These are phyloP conservation scores for Pangasius djambal DNA, from an alignment of 2,797 vertebrate species.

Conservation along the genomic window DNA sequence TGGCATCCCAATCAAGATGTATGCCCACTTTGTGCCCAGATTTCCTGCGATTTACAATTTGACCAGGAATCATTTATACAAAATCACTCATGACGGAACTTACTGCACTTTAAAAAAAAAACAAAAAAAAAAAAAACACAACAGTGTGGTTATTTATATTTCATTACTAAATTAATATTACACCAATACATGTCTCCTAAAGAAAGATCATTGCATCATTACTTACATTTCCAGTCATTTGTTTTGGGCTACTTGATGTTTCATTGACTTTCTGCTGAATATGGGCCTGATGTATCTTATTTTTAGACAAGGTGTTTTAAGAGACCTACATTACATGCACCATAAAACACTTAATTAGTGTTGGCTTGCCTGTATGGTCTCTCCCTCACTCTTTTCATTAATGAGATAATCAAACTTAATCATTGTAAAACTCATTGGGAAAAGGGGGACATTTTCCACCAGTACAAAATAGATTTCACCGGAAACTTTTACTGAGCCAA, in stretches of 20 bases:
- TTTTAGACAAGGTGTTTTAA: slow-evolving; percentile 69
- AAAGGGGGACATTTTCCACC: slow-evolving; percentile 47
- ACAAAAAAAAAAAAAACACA: neutral
- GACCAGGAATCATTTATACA: neutral
- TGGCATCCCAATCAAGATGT: neutral
- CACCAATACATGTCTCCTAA: slow-evolving; percentile 5
- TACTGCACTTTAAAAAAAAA: neutral
- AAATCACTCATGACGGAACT: neutral
- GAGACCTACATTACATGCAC: slow-evolving; percentile 77
- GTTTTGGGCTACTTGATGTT: slow-evolving; percentile 27
- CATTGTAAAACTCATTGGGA: slow-evolving; percentile 61
- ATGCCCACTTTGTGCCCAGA: neutral
- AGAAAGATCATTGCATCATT: slow-evolving; percentile 18
- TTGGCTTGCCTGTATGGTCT: slow-evolving; percentile 63
- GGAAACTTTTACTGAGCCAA: slow-evolving; percentile 18
- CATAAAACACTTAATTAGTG: slow-evolving; percentile 79
- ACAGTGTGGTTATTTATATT: neutral
- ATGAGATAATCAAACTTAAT: slow-evolving; percentile 67
- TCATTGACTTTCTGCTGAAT: slow-evolving; percentile 43
- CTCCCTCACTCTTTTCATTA: slow-evolving; percentile 58
- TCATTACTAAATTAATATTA: neutral
- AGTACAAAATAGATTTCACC: slow-evolving; percentile 15
- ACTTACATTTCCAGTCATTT: slow-evolving; percentile 18
- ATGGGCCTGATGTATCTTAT: slow-evolving; percentile 58
- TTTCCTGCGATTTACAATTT: neutral